Evolutionary conservation across 1,140 invertebrate species (phyloP), one percentile per base, ranked within the genome.

Genomic region (Prorops nasuta): DNA sequence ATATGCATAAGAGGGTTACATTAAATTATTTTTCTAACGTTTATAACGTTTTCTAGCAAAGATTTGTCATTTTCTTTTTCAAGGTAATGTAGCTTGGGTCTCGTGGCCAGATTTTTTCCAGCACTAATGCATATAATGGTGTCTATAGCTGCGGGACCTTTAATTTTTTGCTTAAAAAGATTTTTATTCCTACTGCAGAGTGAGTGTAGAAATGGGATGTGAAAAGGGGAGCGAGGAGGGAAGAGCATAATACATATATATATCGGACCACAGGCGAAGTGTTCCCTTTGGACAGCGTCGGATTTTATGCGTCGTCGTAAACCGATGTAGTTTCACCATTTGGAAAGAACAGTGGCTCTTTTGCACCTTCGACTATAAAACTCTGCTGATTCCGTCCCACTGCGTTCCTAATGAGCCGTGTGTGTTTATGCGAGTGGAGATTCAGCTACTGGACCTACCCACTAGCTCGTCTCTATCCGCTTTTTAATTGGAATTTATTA

Each of bases 371-470:
- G 54, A 55, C 66, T 63, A 64, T 67, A 66, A 69, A 70, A 66
- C 50, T 41, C 54, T 24, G 50, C 49, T 52, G 54, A 55, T 49
- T 51, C 46, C 51, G 7, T 38, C 34, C n/a, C 10, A 21, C 31
- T n/a, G n/a, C n/a, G n/a, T n/a, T n/a, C 49, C 60, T 72, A 71
- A 72, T 70, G 69, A 72, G 67, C 56, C 56, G 60, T 62, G 51
- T 63, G 64, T 60, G 56, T 66, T 62, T 67, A 67, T 66, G 56
- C 61, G 52, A 57, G 54, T 44, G 53, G 52, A 54, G 59, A 66
- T 49, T 64, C 48, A 50, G 64, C 67, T 69, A 69, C 67, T 50
- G 66, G 49, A 50, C 44, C 53, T 51, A 45, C 50, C 34, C 21
- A 18, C 31, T 9, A 14, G 18, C 37, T 28, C 16, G 10, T 46